These are phyloP conservation scores for Silvanus unidentatus DNA, from an alignment of 2,888 invertebrate genomes.

Conservation along the genomic window DNA sequence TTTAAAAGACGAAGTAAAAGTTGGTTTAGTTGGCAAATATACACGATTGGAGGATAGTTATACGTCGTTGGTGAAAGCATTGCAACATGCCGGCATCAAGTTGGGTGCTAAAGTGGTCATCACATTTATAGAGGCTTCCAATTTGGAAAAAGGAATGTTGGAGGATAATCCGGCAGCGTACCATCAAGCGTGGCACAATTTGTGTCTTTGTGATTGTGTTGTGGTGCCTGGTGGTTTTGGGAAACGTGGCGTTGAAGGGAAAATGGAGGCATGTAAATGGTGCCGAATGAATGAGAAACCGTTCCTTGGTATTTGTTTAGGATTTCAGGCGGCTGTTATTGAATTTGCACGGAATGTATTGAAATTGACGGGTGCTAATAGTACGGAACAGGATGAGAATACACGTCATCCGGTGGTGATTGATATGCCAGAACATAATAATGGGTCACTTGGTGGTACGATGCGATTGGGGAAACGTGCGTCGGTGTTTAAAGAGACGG, in stretches of 20 bases:
- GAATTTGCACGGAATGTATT: constrained; percentile 89
- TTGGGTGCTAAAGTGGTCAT: constrained; percentile 79
- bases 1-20: constrained; percentile 76
- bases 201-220: constrained; percentile 85
- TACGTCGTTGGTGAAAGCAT: constrained; percentile 90
- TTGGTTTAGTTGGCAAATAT: constrained; percentile 95
- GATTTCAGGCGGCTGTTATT: constrained; percentile 93
- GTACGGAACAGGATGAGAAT: constrained; percentile 48
- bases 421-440: constrained; percentile 98
- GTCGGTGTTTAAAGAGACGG: constrained; percentile 66
- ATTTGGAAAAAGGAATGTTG: constrained; percentile 71
- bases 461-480: constrained; percentile 95
- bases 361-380: constrained; percentile 67
- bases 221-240: constrained; percentile 98
- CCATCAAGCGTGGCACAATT: constrained; percentile 88
- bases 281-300: constrained; percentile 87
- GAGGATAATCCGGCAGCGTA: constrained; percentile 74
- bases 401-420: constrained; percentile 79
- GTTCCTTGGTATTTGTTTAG: constrained; percentile 94
- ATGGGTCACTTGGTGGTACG: constrained; percentile 85
- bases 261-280: constrained; percentile 89
- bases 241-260: constrained; percentile 91
- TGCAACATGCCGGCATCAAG: constrained; percentile 88
- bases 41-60: constrained; percentile 94
- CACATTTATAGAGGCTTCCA: constrained; percentile 86